A percentile compares a stretch with the other conserved stretches of the same genome.
Conservation (phyloP, 2,113 vertebrate genomes). For the Bagarius yarrelli region DNA sequence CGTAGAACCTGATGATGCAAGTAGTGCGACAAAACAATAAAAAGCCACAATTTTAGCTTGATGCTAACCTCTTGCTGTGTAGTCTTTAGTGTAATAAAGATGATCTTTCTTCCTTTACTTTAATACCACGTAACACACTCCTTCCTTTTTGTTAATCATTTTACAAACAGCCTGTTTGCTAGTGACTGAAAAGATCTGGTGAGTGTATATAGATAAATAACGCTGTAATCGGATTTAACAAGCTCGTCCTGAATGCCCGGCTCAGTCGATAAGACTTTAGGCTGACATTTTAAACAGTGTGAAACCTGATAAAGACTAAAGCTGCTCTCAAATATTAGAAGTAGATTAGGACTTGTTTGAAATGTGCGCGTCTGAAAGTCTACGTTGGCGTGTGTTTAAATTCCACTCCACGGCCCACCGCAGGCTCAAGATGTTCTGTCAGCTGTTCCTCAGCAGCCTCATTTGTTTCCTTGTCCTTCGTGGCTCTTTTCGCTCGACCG, state of each 20-base stretch:
- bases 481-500: neutral
- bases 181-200: constrained; percentile 18
- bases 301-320: neutral
- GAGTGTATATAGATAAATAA: constrained; percentile 33
- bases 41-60: no score
- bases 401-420: neutral
- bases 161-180: constrained; percentile 26
- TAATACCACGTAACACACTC: neutral
- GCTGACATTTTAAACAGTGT: neutral
- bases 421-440: constrained; percentile 19
- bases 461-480: constrained; percentile 33
- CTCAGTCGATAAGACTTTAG: constrained; percentile 7
- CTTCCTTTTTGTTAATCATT: constrained; percentile 17
- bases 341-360: neutral
- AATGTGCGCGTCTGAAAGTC: neutral
- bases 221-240: constrained; percentile 19
- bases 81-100: constrained; percentile 2
- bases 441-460: constrained; percentile 24
- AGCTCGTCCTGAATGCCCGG: neutral
- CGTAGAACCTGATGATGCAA: no score
- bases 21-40: no score
- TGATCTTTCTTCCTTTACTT: constrained; percentile 2
- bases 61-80: neutral
- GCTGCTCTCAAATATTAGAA: constrained; percentile 11
- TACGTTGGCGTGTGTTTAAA: neutral